A percentile compares a stretch with the other conserved stretches of the same genome.
Evolutionary conservation across 2,113 vertebrate species (phyloP).

Genomic region (Mustelus asterias): DNA sequence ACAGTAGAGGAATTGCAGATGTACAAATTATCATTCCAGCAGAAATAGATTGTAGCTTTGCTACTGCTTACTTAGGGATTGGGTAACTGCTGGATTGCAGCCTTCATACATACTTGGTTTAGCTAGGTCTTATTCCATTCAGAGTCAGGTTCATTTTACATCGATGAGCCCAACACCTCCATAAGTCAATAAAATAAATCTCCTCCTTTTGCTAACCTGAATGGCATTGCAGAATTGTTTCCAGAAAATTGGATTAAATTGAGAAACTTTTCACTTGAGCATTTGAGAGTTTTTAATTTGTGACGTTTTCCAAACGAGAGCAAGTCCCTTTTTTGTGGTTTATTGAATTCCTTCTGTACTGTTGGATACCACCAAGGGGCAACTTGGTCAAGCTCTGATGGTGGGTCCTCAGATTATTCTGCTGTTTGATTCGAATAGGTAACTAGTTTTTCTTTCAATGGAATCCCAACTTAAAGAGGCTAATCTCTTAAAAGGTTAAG

Average conservation of each 20-base stretch:
- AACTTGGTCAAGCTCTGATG: background rate
- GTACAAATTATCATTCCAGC: background rate
- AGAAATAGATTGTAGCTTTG: background rate
- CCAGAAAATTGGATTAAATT: background rate
- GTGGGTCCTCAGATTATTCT: background rate
- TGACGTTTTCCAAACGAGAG: background rate
- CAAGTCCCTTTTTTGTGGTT: background rate
- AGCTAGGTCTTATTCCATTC: background rate
- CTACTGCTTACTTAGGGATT: too few species aligned
- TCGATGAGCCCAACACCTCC: background rate
- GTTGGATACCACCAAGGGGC: background rate
- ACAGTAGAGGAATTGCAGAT: background rate
- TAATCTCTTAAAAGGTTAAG: background rate
- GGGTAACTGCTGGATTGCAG: background rate
- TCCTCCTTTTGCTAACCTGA: too few species aligned
- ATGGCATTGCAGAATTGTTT: background rate
- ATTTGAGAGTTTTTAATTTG: background rate
- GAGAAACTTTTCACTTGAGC: background rate
- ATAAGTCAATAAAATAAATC: background rate
- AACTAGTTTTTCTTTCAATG: background rate
- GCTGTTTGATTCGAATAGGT: background rate
- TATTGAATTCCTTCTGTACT: background rate
- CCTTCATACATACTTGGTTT: background rate
- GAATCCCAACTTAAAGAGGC: background rate
- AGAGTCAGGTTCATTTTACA: too few species aligned